Conservation (phyloP, 2,797 vertebrate species). For the Coluber constrictor region DNA sequence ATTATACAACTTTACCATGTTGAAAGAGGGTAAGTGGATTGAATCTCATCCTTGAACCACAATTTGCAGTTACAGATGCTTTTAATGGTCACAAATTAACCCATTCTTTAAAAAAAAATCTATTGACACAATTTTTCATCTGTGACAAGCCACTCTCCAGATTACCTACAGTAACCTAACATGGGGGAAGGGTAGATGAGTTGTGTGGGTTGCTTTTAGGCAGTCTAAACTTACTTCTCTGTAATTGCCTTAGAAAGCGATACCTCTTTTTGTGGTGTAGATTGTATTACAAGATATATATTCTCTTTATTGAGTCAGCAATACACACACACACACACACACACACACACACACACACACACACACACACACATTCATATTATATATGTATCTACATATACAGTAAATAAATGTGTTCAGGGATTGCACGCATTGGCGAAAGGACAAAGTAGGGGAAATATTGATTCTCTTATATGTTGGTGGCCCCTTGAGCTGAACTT, state of each 20-base stretch:
- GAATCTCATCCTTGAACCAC: constrained; percentile 18
- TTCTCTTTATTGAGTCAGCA: constrained; percentile 38
- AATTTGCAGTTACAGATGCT: constrained; percentile 33
- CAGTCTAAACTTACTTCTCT: constrained; percentile 44
- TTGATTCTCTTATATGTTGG: constrained; percentile 17
- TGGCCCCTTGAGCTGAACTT: constrained; percentile 31
- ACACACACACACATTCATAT: not conserved
- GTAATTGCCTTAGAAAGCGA: constrained; percentile 43
- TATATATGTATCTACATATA: not conserved
- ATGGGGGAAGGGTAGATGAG: not conserved
- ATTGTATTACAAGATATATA: constrained; percentile 37
- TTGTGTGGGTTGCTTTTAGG: constrained; percentile 35
- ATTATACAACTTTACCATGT: constrained; percentile 13
- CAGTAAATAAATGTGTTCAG: constrained; percentile 26
- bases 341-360: not conserved
- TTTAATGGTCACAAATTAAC: constrained; percentile 38
- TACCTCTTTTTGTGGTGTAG: constrained; percentile 15
- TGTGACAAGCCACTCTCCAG: constrained; percentile 31
- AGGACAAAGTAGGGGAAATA: constrained; percentile 30
- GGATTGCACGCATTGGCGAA: constrained; percentile 36
- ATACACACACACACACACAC: not conserved
- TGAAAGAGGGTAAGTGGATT: not conserved
- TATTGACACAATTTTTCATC: constrained; percentile 39
- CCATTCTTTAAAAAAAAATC: constrained; percentile 24
- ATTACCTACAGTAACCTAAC: constrained; percentile 32